These are phyloP conservation scores for Sprattus sprattus DNA, from an alignment of 2,113 vertebrate genomes.

Conservation along the genomic window DNA sequence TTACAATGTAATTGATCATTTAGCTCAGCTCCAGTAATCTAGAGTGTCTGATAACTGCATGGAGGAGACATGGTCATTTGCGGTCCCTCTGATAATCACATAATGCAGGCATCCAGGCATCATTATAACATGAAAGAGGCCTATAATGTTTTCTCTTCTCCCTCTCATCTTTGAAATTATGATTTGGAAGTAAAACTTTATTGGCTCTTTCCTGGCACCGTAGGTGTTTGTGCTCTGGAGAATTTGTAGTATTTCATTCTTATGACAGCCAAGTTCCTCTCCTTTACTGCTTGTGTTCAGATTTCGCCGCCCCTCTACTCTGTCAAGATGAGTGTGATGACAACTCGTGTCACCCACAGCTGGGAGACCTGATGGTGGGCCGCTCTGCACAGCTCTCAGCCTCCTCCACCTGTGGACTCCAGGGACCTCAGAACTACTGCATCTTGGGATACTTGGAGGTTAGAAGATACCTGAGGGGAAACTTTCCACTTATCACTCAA, in stretches of 20 bases:
- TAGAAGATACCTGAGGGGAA: background rate
- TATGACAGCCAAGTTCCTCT: background rate
- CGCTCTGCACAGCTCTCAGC: slow-evolving; percentile 72
- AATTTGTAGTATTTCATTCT: background rate
- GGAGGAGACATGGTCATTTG: background rate
- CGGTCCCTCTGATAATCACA: background rate
- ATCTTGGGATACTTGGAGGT: slow-evolving; percentile 88
- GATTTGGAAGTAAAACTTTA: background rate
- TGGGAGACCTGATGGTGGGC: slow-evolving; percentile 81
- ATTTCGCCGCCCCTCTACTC: slow-evolving; percentile 53
- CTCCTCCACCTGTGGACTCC: slow-evolving; percentile 81
- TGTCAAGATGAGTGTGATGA: slow-evolving; percentile 66
- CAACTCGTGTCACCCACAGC: slow-evolving; percentile 68
- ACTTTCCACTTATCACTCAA: slow-evolving; percentile 11
- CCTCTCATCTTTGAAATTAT: background rate
- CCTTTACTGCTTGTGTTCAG: slow-evolving; percentile 47
- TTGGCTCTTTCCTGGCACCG: background rate
- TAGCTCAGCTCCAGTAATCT: background rate
- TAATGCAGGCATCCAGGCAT: background rate
- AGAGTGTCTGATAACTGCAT: background rate
- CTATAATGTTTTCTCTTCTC: background rate
- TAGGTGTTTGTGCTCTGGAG: background rate
- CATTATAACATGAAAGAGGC: background rate
- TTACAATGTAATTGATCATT: background rate
- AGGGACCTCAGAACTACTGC: slow-evolving; percentile 80